Conservation (phyloP, 2,797 vertebrate genomes). For the Rhincodon typus region DNA sequence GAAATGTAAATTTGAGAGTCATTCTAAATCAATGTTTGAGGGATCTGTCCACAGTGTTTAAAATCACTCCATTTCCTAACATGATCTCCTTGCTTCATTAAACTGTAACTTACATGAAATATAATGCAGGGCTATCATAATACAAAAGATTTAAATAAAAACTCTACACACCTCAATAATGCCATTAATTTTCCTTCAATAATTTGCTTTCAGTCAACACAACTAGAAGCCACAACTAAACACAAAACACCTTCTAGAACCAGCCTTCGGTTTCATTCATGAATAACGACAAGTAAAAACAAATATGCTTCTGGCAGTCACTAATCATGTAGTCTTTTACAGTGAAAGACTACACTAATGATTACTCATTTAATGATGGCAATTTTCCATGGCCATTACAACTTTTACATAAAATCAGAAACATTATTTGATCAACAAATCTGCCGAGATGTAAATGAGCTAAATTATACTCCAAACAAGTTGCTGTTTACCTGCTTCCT, state of each 20-base stretch:
- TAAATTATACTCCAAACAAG: background rate
- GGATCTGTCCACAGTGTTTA: background rate
- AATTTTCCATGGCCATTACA: background rate
- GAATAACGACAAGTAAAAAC: no score
- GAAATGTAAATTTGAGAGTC: background rate
- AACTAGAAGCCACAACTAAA: background rate
- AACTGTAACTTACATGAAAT: background rate
- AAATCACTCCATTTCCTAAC: background rate
- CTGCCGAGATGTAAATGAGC: background rate
- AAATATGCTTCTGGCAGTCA: background rate
- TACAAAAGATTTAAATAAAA: background rate
- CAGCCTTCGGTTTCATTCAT: background rate
- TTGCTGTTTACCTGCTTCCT: background rate
- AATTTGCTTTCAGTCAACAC: background rate
- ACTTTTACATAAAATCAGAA: background rate
- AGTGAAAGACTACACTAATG: background rate
- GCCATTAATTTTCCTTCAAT: background rate
- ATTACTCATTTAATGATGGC: background rate
- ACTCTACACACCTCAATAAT: background rate
- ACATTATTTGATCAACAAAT: background rate
- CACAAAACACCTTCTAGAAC: background rate
- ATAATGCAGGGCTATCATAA: background rate
- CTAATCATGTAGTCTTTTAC: background rate
- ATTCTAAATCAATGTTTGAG: background rate
- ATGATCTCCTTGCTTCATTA: background rate